Evolutionary conservation across 2,797 vertebrate genomes (phyloP).

Genomic region (Mareca penelope): DNA sequence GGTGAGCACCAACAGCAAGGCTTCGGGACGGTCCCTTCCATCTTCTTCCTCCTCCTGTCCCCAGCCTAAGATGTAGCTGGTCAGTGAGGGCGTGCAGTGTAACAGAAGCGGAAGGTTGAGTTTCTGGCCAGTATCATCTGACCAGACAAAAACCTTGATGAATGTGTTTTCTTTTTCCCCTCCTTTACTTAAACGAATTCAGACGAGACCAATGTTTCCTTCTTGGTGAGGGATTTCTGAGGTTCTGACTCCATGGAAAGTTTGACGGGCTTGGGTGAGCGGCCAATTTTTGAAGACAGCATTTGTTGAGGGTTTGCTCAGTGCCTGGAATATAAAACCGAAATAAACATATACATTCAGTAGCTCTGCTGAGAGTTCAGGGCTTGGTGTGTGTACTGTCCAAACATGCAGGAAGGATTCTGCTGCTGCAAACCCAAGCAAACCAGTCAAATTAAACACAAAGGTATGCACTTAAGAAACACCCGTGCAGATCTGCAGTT

Average conservation of each 20-base stretch:
- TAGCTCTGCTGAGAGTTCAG: neutral
- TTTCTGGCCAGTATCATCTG: neutral
- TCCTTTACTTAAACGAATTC: conserved; percentile 15
- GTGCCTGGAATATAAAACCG: conserved; percentile 1
- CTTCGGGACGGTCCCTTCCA: neutral
- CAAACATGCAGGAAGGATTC: neutral
- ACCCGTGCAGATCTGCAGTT: neutral
- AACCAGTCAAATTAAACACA: neutral
- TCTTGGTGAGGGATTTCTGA: conserved; percentile 22
- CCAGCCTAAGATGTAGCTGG: neutral
- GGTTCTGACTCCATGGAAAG: conserved; percentile 60
- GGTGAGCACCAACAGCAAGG: neutral
- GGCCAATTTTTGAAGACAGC: conserved; percentile 13
- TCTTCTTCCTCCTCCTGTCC: neutral
- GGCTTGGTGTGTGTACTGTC: neutral
- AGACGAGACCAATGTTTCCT: conserved; percentile 8
- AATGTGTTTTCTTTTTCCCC: conserved; percentile 2
- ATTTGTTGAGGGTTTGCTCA: conserved; percentile 31
- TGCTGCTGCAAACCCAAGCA: neutral
- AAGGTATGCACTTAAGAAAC: neutral
- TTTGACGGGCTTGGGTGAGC: neutral
- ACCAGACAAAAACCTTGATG: conserved; percentile 20
- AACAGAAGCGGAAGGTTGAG: neutral
- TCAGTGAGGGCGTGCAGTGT: neutral
- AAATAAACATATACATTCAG: neutral